These are phyloP conservation scores for Ctenosaura bakeri DNA, from an alignment of 2,797 vertebrate genomes.

Conservation along the genomic window DNA sequence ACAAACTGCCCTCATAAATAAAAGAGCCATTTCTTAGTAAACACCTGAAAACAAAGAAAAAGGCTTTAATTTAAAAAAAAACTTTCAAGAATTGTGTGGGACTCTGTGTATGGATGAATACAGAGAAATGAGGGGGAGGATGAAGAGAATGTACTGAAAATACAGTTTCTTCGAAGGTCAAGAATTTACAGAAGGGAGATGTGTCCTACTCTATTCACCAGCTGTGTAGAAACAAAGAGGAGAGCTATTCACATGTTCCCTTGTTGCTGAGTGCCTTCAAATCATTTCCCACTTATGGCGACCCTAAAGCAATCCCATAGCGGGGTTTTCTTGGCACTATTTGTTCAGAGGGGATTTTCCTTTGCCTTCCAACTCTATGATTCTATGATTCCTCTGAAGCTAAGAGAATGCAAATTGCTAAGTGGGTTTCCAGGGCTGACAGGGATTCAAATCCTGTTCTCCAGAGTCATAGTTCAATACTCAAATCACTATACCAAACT, in stretches of 20 bases:
- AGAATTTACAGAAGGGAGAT: slow-evolving; percentile 17
- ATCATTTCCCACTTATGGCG: too few relatives aligned
- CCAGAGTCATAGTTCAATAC: too few relatives aligned
- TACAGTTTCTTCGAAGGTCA: slow-evolving; percentile 24
- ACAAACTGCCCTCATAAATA: neutral
- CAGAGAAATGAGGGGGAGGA: slow-evolving; percentile 16
- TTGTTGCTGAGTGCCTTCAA: too few relatives aligned
- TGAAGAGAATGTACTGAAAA: slow-evolving; percentile 17
- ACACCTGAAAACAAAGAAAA: slow-evolving; percentile 17
- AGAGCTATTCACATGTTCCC: slow-evolving; percentile 18
- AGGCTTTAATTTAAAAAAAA: slow-evolving; percentile 15
- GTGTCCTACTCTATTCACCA: slow-evolving; percentile 1
- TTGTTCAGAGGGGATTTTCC: too few relatives aligned
- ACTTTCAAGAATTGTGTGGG: neutral
- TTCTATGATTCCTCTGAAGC: too few relatives aligned
- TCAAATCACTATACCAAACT: too few relatives aligned
- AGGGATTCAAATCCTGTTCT: too few relatives aligned
- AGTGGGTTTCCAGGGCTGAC: too few relatives aligned
- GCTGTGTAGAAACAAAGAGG: slow-evolving; percentile 30
- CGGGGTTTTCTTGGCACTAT: too few relatives aligned
- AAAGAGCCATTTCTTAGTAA: slow-evolving; percentile 2
- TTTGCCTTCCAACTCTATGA: too few relatives aligned
- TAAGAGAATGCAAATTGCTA: too few relatives aligned
- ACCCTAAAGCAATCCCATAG: too few relatives aligned
- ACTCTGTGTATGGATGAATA: slow-evolving; percentile 15